Evolutionary conservation across 2,797 vertebrate genomes (phyloP).

Genomic region (Tarsius wallacei): DNA sequence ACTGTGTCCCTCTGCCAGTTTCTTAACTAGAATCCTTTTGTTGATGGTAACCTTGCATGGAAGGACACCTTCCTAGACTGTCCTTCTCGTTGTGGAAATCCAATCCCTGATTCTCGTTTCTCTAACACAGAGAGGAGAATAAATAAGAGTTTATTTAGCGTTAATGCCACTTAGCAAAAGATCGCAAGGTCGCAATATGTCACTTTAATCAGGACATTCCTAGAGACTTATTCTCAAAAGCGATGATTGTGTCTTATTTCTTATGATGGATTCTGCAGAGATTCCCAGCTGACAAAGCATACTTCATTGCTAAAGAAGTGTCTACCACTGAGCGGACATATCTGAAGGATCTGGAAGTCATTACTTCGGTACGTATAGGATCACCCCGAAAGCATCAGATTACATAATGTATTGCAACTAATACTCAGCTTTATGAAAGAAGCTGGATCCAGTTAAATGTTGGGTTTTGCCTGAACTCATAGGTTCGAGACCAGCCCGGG

Average conservation of each 20-base stretch:
- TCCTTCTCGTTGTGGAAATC: background rate
- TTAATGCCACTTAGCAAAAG: background rate
- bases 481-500: too few relatives aligned
- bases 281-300: constrained; percentile 96
- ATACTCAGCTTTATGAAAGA: constrained; percentile 40
- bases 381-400: background rate
- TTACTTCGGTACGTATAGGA: constrained; percentile 94
- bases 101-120: background rate
- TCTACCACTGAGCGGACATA: constrained; percentile 97
- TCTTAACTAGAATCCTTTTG: background rate
- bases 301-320: constrained; percentile 97
- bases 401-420: background rate
- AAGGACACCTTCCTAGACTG: background rate
- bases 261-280: constrained; percentile 92
- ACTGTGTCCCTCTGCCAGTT: background rate
- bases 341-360: constrained; percentile 98
- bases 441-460: background rate
- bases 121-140: background rate
- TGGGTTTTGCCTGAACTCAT: too few relatives aligned
- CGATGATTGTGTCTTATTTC: constrained; percentile 74
- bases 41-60: background rate
- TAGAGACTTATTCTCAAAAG: constrained; percentile 18
- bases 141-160: background rate
- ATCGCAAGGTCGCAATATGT: background rate
- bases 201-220: background rate